phyloP scores from a whole-genome alignment of 2,797 vertebrate species.

The Cottoperca gobio region DNA sequence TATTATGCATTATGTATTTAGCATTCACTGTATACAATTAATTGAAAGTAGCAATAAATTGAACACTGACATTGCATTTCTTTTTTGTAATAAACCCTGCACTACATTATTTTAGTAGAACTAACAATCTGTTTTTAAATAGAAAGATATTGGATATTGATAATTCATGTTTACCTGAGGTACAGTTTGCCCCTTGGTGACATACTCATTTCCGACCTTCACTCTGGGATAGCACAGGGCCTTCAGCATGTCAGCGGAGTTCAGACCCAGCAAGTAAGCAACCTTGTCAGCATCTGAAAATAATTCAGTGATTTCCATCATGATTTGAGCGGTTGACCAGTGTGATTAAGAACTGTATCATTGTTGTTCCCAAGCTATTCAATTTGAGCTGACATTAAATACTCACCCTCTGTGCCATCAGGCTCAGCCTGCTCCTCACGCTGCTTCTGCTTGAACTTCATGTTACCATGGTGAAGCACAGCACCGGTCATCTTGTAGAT shows the following conservation, averaged over 20 bases:
- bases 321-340: neutral
- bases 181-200: constrained; percentile 91
- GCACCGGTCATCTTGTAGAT: constrained; percentile 91
- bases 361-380: neutral
- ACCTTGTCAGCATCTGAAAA: constrained; percentile 90
- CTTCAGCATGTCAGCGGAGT: constrained; percentile 92
- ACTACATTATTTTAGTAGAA: neutral
- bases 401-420: constrained; percentile 89
- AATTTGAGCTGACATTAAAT: neutral
- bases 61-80: neutral
- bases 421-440: constrained; percentile 91
- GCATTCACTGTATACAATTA: neutral
- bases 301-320: neutral
- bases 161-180: constrained; percentile 73
- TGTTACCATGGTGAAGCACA: constrained; percentile 89
- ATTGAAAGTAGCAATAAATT: neutral
- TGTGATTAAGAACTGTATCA: neutral
- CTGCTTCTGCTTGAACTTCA: constrained; percentile 89
- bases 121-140: neutral
- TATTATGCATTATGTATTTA: neutral
- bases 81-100: neutral
- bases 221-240: constrained; percentile 90
- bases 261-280: constrained; percentile 90
- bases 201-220: constrained; percentile 90
- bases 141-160: neutral